A percentile compares a stretch with the other conserved stretches of the same genome.
Conservation (phyloP, 2,888 invertebrate genomes). For the Harmothoe impar region DNA sequence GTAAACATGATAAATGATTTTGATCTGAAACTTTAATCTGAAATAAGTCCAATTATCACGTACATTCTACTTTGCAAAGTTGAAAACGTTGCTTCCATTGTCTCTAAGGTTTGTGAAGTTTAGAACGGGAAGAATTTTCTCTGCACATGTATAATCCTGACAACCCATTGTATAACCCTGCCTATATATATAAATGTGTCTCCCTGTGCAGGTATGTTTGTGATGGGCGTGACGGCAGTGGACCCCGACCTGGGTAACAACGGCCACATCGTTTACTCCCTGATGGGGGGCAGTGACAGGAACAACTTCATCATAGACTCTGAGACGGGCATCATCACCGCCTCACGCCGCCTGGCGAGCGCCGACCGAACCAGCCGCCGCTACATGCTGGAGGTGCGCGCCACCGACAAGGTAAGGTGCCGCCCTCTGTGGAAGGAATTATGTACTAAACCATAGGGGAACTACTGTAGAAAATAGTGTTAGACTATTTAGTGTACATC, state of each 20-base stretch:
- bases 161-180: too few relatives aligned
- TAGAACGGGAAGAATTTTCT: too few relatives aligned
- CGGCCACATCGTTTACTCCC: constrained; percentile 90
- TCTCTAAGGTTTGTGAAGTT: too few relatives aligned
- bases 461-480: neutral
- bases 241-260: constrained; percentile 93
- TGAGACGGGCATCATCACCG: constrained; percentile 80
- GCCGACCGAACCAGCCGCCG: constrained; percentile 86
- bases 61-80: too few relatives aligned
- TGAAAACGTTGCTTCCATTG: too few relatives aligned
- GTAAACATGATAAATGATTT: too few relatives aligned
- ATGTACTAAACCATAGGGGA: neutral
- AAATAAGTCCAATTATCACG: too few relatives aligned
- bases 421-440: neutral
- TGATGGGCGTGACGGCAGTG: constrained; percentile 93
- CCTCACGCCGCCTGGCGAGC: constrained; percentile 86
- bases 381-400: constrained; percentile 85
- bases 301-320: constrained; percentile 84
- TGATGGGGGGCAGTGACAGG: constrained; percentile 67
- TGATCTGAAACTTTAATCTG: too few relatives aligned
- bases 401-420: constrained; percentile 88
- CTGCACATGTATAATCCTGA: too few relatives aligned
- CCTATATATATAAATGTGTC: too few relatives aligned
- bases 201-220: constrained; percentile 87
- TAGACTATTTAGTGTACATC: too few relatives aligned